Percentiles rank a stretch among this genome's conserved stretches.
Conservation (phyloP, 92 coral and sea anemone species). For the Virgularia gustaviana region DNA sequence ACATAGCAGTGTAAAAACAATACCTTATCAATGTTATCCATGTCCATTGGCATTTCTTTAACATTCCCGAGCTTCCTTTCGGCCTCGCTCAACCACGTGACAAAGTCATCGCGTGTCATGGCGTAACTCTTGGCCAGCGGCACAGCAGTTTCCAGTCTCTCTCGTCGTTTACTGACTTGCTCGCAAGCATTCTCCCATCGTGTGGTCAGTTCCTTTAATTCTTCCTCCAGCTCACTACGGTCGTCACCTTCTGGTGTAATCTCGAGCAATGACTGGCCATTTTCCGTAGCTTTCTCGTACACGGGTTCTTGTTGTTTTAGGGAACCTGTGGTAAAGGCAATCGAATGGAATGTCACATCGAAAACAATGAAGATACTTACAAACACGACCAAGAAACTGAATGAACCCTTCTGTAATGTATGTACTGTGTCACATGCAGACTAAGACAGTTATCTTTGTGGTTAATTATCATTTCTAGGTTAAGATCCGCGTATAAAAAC, state of each 20-base stretch:
- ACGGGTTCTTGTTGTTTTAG: conserved; percentile 88
- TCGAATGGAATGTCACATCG: too few relatives aligned
- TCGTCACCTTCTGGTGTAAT: conserved; percentile 68
- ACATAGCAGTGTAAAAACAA: too few relatives aligned
- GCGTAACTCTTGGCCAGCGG: conserved; percentile 70
- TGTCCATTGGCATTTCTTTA: conserved; percentile 79
- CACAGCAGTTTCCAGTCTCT: conserved; percentile 65
- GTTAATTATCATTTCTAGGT: too few relatives aligned
- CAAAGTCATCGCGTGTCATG: conserved; percentile 58
- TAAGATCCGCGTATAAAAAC: too few relatives aligned
- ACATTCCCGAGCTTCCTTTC: conserved; percentile 70
- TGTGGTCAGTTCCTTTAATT: conserved; percentile 60
- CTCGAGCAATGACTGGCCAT: conserved; percentile 67
- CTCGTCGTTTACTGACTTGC: conserved; percentile 63
- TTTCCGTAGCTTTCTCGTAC: conserved; percentile 61
- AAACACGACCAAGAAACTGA: too few relatives aligned
- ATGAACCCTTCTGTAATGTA: too few relatives aligned
- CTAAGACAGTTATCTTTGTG: too few relatives aligned
- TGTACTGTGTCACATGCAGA: too few relatives aligned
- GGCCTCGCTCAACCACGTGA: conserved; percentile 73
- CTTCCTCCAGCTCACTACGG: conserved; percentile 65
- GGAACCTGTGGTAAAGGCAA: conserved; percentile 62
- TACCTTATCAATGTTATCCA: conserved; percentile 69
- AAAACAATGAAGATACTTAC: too few relatives aligned
- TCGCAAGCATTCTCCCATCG: conserved; percentile 70